phyloP scores from a whole-genome alignment of 2,797 vertebrate species.

The Thripadectes ignobilis region DNA sequence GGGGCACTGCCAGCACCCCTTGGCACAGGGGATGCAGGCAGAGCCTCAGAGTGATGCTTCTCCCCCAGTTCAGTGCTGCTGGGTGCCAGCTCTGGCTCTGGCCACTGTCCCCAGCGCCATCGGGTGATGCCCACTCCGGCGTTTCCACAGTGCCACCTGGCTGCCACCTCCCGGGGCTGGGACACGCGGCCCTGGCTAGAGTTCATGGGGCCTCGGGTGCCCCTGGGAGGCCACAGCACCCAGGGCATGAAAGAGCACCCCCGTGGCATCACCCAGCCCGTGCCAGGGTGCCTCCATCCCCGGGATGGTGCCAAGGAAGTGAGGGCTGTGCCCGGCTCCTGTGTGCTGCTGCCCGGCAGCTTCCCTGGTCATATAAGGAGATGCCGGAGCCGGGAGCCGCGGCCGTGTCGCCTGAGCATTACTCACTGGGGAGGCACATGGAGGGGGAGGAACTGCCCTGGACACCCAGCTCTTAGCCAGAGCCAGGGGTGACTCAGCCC shows the following conservation, averaged over 20 bases:
- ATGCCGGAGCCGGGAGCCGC: slow-evolving; percentile 11
- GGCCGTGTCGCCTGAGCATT: slow-evolving; percentile 32
- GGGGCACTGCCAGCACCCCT: background rate
- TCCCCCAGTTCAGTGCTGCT: rapidly evolving
- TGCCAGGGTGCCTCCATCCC: rapidly evolving
- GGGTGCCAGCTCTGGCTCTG: background rate
- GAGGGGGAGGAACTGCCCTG: background rate
- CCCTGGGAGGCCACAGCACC: background rate
- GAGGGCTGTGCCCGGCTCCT: background rate
- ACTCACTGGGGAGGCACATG: slow-evolving; percentile 53
- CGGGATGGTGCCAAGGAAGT: rapidly evolving
- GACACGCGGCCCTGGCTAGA: rapidly evolving
- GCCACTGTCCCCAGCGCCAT: background rate
- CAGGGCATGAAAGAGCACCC: rapidly evolving
- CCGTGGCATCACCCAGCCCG: rapidly evolving
- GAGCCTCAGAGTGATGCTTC: background rate
- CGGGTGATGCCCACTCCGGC: background rate
- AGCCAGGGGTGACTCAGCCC: slow-evolving; percentile 56
- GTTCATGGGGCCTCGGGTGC: rapidly evolving
- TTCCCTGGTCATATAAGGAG: slow-evolving; percentile 61
- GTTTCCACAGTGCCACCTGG: slow-evolving; percentile 72
- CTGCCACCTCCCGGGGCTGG: background rate
- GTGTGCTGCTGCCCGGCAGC: background rate
- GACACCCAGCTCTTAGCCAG: background rate
- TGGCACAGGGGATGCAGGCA: background rate